These are phyloP conservation scores for Syrrhaptes paradoxus DNA, from an alignment of 2,113 vertebrate species.

Conservation along the genomic window DNA sequence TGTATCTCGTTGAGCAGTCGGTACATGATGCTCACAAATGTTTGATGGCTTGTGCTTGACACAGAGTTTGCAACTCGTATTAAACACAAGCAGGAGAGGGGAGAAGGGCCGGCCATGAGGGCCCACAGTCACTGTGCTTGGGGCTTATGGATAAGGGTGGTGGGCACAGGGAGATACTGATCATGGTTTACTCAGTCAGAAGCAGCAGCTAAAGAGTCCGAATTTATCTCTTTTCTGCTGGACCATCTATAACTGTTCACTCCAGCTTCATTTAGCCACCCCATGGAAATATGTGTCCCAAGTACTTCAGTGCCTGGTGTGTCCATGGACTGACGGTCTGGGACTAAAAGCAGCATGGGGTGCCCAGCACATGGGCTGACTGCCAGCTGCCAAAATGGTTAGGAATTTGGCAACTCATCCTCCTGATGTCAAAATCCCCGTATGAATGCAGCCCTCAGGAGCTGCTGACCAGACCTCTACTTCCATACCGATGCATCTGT, in stretches of 20 bases:
- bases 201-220: neutral
- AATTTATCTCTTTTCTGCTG: neutral
- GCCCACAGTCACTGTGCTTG: fast-evolving
- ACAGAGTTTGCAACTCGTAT: neutral
- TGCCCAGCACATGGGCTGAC: neutral
- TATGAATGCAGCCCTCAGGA: neutral
- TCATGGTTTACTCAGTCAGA: neutral
- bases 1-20: fast-evolving
- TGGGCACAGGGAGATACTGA: neutral
- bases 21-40: no score
- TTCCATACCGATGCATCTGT: neutral
- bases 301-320: neutral
- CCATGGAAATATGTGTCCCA: neutral
- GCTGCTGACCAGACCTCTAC: neutral
- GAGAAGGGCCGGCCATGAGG: neutral
- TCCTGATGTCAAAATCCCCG: neutral
- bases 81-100: neutral
- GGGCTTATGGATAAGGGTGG: neutral
- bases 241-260: neutral
- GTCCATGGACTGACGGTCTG: neutral
- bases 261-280: neutral
- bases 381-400: neutral
- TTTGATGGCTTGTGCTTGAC: neutral
- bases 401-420: neutral
- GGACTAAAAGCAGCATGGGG: neutral